Base-by-base conservation (phyloP, 2,888 invertebrate species). In the Eristalis intricaria region DNA sequence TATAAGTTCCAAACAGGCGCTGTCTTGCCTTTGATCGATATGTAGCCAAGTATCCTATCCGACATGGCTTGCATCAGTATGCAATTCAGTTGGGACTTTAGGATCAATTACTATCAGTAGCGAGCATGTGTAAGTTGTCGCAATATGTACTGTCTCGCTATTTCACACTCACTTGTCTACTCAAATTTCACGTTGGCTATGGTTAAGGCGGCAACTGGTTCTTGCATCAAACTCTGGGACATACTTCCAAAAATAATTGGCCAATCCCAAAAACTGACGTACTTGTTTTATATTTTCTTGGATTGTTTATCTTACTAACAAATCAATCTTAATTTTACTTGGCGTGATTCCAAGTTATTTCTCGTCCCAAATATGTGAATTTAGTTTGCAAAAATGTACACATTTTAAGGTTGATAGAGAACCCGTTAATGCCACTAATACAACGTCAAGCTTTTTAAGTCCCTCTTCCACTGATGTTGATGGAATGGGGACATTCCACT, bases 331-430 rank as follows among this genome's bases (percentile, higher is more conserved):
- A 15, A 1, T 32, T 13, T 40, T 60, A 13, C 71, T 63, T 43
- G 84, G 75, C 35, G 60, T 38, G 13, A 84, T 22, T 10, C 85
- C 85, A 50, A 56, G 73, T 23, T 4, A 70, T 76, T 60, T 90
- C 90, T 69, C 89, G 89, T 5, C 91, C 91, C 32, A 92, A 83
- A 69, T 86, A 90, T 61, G 90, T 89, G 1, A 88, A 84, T 5
- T 56, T 64, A 8, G 15, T 77, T 29, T 86, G 81, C 43, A 77
- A 58, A 32, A 77, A 82, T 13, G 64, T 70, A 35, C 73, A 89
- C 86, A 90, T 89, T 26, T 84, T 76, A 23, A 29, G 29, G 29
- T 88, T 90, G n/a, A 89, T 75, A 15, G 38, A 61, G 35, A 50
- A 29, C 29, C 29, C 29, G 5, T 29, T 29, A 29, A 29, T 29